Evolutionary conservation across 2,113 vertebrate genomes (phyloP).

Genomic region (Bubo bubo): DNA sequence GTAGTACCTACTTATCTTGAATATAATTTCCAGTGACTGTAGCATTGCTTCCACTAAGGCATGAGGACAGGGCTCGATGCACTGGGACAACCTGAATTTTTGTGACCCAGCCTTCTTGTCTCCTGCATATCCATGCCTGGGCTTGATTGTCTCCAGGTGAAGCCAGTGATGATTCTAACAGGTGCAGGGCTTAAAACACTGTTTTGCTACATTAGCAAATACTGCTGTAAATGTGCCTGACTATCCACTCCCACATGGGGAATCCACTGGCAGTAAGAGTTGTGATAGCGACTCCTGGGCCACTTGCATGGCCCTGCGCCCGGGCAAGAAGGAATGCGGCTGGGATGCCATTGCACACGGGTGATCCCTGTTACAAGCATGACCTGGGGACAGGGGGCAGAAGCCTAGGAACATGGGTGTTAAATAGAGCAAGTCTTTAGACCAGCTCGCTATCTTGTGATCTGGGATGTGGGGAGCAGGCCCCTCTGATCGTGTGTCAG

Average conservation of each 20-base stretch:
- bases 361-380: conserved; percentile 28
- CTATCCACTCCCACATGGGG: neutral
- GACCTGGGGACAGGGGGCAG: conserved; percentile 30
- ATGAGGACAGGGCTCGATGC: neutral
- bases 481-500: neutral
- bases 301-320: neutral
- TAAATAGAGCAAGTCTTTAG: conserved; percentile 21
- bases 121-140: neutral
- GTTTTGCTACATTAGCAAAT: neutral
- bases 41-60: neutral
- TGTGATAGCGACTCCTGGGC: neutral
- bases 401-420: conserved; percentile 1
- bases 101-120: neutral
- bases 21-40: neutral
- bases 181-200: neutral
- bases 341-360: neutral
- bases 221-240: neutral
- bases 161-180: neutral
- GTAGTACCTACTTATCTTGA: neutral
- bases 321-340: neutral
- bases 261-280: neutral
- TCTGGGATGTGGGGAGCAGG: conserved; percentile 8
- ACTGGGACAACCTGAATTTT: neutral
- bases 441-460: conserved; percentile 25
- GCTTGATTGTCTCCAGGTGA: neutral